Conservation (phyloP, 2,888 invertebrate species). For the Tiliacea citrago region DNA sequence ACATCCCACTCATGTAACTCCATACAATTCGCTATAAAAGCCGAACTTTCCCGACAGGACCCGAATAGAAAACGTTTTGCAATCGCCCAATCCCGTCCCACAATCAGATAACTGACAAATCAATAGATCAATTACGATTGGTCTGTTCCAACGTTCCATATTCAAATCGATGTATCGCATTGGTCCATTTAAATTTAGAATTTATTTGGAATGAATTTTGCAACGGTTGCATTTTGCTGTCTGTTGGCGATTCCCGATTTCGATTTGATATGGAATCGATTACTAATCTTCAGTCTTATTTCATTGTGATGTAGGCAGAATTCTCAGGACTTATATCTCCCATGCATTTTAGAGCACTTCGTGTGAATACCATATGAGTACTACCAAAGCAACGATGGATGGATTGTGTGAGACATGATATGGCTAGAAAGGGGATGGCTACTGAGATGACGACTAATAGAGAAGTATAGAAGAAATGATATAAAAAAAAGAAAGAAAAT, state of each 20-base stretch:
- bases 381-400: too few relatives aligned
- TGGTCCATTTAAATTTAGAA: slow-evolving; percentile 73
- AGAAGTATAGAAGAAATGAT: too few relatives aligned
- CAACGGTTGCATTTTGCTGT: slow-evolving; percentile 69
- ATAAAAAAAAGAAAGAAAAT: too few relatives aligned
- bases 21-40: slow-evolving; percentile 51
- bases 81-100: slow-evolving; percentile 65
- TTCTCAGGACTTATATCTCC: neutral
- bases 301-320: neutral
- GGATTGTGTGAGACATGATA: too few relatives aligned
- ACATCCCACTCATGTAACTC: slow-evolving; percentile 49
- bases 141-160: slow-evolving; percentile 69
- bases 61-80: slow-evolving; percentile 62
- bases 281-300: slow-evolving; percentile 26
- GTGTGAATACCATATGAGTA: neutral
- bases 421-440: too few relatives aligned
- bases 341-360: slow-evolving; percentile 7
- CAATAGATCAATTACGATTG: slow-evolving; percentile 82
- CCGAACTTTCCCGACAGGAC: slow-evolving; percentile 61
- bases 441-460: too few relatives aligned
- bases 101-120: slow-evolving; percentile 80
- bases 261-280: slow-evolving; percentile 53
- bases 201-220: slow-evolving; percentile 67
- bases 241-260: slow-evolving; percentile 56
- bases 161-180: slow-evolving; percentile 75